phyloP scores from a whole-genome alignment of 1,140 invertebrate genomes.

The Aphaenogaster rudis region DNA sequence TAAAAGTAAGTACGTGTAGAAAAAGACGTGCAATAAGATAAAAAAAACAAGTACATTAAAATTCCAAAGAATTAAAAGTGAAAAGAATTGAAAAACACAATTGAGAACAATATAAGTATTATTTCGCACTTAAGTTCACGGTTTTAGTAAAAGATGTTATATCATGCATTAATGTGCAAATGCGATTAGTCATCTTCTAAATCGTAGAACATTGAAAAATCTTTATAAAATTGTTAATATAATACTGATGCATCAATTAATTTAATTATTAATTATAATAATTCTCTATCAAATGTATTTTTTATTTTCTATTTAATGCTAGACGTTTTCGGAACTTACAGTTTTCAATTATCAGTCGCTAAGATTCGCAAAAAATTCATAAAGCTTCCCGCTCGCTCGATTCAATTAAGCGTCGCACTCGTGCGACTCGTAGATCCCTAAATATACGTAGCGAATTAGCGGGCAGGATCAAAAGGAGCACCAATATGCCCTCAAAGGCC shows the following conservation, averaged over 20 bases:
- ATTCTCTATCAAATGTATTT: not conserved
- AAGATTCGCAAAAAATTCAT: slow-evolving; percentile 23
- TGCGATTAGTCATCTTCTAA: not conserved
- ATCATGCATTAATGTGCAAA: slow-evolving; percentile 44
- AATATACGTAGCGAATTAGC: slow-evolving; percentile 61
- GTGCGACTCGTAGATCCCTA: slow-evolving; percentile 36
- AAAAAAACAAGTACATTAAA: not conserved
- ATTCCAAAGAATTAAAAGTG: not conserved
- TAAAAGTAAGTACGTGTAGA: not conserved
- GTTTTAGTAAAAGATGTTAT: not conserved
- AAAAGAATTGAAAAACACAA: not conserved
- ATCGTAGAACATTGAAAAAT: not conserved
- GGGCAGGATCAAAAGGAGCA: slow-evolving; percentile 56
- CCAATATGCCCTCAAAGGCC: slow-evolving; percentile 53
- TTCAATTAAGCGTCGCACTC: slow-evolving; percentile 46
- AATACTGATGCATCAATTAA: not conserved
- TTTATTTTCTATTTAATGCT: not conserved
- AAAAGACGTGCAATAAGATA: slow-evolving; percentile 35
- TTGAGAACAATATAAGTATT: not conserved
- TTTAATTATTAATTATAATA: not conserved
- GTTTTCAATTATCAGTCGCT: slow-evolving; percentile 19
- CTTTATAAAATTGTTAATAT: not conserved
- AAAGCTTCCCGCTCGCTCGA: slow-evolving; percentile 31
- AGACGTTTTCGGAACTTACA: not conserved
- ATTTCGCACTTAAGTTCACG: not conserved